These are phyloP conservation scores for Cettia cetti DNA, from an alignment of 2,113 vertebrate species.

Conservation along the genomic window DNA sequence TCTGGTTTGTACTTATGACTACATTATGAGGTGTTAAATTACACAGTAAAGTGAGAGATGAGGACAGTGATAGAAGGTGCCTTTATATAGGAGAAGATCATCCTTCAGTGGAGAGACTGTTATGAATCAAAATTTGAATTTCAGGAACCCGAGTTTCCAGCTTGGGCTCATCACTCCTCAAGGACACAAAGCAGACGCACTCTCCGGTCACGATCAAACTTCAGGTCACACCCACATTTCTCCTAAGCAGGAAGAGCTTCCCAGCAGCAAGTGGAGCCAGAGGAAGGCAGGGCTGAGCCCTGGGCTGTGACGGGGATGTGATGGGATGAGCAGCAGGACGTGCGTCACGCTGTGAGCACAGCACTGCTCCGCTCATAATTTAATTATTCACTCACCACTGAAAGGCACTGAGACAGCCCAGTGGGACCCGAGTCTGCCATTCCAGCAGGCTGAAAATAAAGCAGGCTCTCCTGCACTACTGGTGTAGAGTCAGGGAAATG, in stretches of 20 bases:
- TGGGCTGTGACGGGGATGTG: background rate
- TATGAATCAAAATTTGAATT: background rate
- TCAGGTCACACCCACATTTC: background rate
- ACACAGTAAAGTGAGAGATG: background rate
- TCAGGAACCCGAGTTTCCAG: background rate
- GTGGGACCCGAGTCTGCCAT: background rate
- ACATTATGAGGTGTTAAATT: background rate
- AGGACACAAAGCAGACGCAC: background rate
- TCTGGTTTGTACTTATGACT: background rate
- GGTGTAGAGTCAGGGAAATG: background rate
- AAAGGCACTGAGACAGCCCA: background rate
- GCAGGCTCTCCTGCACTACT: background rate
- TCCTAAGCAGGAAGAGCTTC: background rate
- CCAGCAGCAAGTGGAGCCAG: background rate
- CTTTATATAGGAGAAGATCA: background rate
- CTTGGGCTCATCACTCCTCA: background rate
- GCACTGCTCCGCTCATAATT: background rate
- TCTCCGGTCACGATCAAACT: accelerated
- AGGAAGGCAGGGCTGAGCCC: background rate
- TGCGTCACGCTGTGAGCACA: background rate
- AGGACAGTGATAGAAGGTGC: background rate
- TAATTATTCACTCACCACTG: background rate
- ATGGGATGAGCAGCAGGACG: background rate
- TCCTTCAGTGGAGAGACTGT: background rate
- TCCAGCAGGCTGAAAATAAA: background rate